phyloP scores from a whole-genome alignment of 2,797 vertebrate species.

The Acipenser transmontanus region DNA sequence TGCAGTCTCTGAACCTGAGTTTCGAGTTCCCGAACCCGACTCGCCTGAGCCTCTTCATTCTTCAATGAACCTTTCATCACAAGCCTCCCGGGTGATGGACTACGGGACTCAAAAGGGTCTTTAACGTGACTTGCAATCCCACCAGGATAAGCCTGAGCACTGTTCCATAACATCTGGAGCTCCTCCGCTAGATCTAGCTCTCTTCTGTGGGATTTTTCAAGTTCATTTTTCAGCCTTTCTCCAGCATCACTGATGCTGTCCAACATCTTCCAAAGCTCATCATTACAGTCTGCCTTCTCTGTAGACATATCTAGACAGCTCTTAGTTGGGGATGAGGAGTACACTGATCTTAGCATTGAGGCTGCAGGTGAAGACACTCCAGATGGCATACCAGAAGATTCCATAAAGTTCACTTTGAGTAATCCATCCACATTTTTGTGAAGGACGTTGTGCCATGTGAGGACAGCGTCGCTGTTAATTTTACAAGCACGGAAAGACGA shows the following conservation, averaged over 20 bases:
- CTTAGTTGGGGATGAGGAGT: neutral
- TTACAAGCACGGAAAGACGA: neutral
- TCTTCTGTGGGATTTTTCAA: neutral
- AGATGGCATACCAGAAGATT: neutral
- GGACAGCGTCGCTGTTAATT: neutral
- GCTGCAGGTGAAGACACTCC: neutral
- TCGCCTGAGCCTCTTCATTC: conserved; percentile 9
- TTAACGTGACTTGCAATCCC: neutral
- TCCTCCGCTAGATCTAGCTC: neutral
- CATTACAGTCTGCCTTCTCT: neutral
- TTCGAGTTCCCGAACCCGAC: conserved; percentile 2
- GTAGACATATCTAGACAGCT: neutral
- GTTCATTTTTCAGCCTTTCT: conserved; percentile 2
- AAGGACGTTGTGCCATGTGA: neutral
- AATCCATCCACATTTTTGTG: neutral
- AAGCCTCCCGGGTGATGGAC: conserved; percentile 18
- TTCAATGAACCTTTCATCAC: conserved; percentile 8
- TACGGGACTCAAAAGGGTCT: conserved; percentile 3
- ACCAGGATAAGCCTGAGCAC: neutral
- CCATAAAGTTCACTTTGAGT: neutral
- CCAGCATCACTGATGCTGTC: neutral
- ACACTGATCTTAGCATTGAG: neutral
- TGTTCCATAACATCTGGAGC: neutral
- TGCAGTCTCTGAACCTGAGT: neutral
- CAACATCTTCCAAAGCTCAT: neutral